These are phyloP conservation scores for Drosophila kepulauana DNA, from an alignment of 1,140 invertebrate genomes.

Conservation along the genomic window DNA sequence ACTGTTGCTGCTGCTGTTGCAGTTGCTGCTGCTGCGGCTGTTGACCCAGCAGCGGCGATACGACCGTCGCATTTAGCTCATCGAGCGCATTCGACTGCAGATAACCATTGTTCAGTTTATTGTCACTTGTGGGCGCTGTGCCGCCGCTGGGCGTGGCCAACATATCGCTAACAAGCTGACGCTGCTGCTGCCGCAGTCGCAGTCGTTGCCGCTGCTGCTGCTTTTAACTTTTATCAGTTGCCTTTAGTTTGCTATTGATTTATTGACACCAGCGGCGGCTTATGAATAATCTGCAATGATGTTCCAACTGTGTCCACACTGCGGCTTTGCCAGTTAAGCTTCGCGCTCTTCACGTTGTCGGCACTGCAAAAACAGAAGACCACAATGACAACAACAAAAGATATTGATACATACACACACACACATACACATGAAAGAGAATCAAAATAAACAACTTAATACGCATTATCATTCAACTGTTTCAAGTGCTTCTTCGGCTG, in stretches of 20 bases:
- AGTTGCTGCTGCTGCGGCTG: constrained; percentile 18
- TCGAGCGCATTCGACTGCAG: constrained; percentile 63
- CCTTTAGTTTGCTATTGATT: constrained; percentile 4
- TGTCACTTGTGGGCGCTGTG: constrained; percentile 37
- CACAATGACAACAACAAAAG: not conserved
- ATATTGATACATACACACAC: not conserved
- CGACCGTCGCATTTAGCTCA: constrained; percentile 64
- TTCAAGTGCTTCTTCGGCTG: not conserved
- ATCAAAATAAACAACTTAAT: not conserved
- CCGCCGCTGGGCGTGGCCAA: constrained; percentile 52
- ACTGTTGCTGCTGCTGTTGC: constrained; percentile 18
- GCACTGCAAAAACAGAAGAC: constrained; percentile 25
- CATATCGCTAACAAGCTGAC: constrained; percentile 33
- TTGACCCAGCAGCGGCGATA: constrained; percentile 59
- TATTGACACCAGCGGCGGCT: constrained; percentile 7
- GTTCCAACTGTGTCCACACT: constrained; percentile 5
- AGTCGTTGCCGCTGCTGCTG: not conserved
- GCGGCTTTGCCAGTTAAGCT: constrained; percentile 10
- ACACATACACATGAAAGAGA: not conserved
- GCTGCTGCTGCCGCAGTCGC: not conserved
- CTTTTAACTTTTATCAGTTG: constrained; percentile 4
- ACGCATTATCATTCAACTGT: not conserved
- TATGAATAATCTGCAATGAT: constrained; percentile 15
- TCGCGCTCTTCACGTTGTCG: constrained; percentile 6
- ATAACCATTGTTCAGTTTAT: constrained; percentile 73